Evolutionary conservation across 2,113 vertebrate genomes (phyloP).

Genomic region (Onychorhynchus coronatus): DNA sequence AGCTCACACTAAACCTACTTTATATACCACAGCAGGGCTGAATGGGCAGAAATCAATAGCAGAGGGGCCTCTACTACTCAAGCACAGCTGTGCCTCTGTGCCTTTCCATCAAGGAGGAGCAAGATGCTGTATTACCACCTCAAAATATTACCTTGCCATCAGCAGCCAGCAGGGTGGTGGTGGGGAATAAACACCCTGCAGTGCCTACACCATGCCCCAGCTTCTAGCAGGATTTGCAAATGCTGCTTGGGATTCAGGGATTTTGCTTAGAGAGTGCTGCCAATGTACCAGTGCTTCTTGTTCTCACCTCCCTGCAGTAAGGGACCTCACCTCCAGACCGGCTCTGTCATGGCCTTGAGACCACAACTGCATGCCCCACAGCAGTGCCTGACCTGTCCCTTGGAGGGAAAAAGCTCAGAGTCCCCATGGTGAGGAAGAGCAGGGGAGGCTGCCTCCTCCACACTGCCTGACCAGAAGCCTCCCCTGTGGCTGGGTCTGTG

Average conservation of each 20-base stretch:
- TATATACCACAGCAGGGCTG: not conserved
- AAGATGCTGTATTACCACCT: not conserved
- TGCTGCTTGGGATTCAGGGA: not conserved
- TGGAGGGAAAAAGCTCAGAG: not conserved
- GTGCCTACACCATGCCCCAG: not conserved
- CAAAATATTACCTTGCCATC: accelerated
- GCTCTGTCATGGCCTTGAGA: accelerated
- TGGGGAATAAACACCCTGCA: not conserved
- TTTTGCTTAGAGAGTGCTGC: not conserved
- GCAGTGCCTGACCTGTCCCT: not conserved
- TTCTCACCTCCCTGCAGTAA: accelerated
- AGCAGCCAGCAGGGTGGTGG: not conserved
- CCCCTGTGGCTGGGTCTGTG: not conserved
- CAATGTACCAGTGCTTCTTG: not conserved
- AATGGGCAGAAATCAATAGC: conserved; percentile 2
- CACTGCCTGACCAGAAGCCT: accelerated
- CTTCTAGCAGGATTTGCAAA: not conserved
- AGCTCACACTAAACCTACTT: not conserved
- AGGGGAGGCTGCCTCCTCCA: not conserved
- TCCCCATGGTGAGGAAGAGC: not conserved
- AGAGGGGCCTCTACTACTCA: not conserved
- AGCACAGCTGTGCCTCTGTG: not conserved
- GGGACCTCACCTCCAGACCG: accelerated
- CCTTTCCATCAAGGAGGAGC: not conserved
- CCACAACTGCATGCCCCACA: accelerated